Evolutionary conservation across 1,140 invertebrate genomes (phyloP).

Genomic region (Campoletis sonorensis): DNA sequence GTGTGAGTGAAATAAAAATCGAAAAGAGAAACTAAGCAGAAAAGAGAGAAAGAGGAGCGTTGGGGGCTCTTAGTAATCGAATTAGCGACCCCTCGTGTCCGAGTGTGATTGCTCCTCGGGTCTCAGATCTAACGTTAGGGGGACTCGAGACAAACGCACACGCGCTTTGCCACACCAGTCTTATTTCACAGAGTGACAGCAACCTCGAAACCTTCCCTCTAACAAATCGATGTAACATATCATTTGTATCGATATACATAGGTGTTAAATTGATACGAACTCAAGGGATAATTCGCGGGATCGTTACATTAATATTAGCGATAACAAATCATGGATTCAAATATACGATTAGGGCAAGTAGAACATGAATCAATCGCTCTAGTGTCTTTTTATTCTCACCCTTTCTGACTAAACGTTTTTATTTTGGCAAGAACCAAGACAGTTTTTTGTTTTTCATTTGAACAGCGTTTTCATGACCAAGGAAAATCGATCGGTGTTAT

Average conservation of each 20-base stretch:
- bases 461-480: no score
- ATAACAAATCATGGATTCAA: background rate
- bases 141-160: conserved; percentile 6
- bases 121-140: conserved; percentile 24
- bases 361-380: no score
- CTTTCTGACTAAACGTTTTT: no score
- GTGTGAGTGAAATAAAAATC: background rate
- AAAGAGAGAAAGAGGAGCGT: conserved; percentile 56
- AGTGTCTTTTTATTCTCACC: no score
- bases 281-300: conserved; percentile 10
- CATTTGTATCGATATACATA: background rate
- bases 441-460: no score
- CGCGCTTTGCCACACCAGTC: background rate
- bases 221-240: background rate
- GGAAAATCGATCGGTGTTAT: no score
- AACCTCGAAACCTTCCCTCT: conserved; percentile 7
- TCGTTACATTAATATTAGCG: background rate
- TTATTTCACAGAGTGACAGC: conserved; percentile 26
- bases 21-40: conserved; percentile 11
- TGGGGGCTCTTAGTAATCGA: conserved; percentile 69
- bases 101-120: conserved; percentile 68
- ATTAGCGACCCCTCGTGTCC: conserved; percentile 71
- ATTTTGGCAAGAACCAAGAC: no score
- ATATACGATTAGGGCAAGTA: background rate
- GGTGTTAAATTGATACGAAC: conserved; percentile 38